Evolutionary conservation across 1,140 invertebrate species (phyloP), one percentile per base, ranked within the genome.

Genomic region (Camponotus vicinus): DNA sequence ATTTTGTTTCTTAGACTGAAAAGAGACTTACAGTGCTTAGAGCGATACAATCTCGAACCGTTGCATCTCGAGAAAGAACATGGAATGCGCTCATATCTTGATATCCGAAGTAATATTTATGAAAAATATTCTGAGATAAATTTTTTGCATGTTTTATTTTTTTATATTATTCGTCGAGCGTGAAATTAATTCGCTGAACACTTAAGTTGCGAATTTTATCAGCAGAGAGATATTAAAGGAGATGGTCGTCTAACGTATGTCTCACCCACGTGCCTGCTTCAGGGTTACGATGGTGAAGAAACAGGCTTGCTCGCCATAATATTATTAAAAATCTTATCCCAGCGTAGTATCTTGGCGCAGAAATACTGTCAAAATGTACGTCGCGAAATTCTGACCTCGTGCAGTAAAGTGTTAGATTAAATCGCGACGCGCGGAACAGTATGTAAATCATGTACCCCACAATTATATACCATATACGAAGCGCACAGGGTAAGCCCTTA

Each of bases 351-450:
- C 61, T 67, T 52, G 49, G 37, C 63, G 63, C 63, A 52, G 77
- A 45, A 82, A 82, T 34, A 82, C 61, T 32, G 61, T 82, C 67
- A 73, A 73, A 82, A 73, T 61, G 55, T 82, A 37, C 61, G 32
- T 45, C 55, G 55, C 79, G 27, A 83, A 71, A 83, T 83, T 83
- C 79, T 37, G 55, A 61, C 40, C 77, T 55, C 63, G 45, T 45
- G 55, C 13, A 49, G 69, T 69, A 83, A 83, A 83, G 75, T 83
- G 79, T 61, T 75, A 75, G 79, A 83, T 83, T 83, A 83, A 75
- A 83, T 83, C 79, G 69, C 79, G 79, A 83, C 52, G 79, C 79
- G 69, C 79, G n/a, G 69, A 83, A 75, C 79, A 83, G 71, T 83
- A 83, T 83, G 79, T 83, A 83, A 83, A 83, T 83, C 69, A 42